These are phyloP conservation scores for Hoplostethus atlanticus DNA, from an alignment of 2,797 vertebrate genomes.

Conservation along the genomic window DNA sequence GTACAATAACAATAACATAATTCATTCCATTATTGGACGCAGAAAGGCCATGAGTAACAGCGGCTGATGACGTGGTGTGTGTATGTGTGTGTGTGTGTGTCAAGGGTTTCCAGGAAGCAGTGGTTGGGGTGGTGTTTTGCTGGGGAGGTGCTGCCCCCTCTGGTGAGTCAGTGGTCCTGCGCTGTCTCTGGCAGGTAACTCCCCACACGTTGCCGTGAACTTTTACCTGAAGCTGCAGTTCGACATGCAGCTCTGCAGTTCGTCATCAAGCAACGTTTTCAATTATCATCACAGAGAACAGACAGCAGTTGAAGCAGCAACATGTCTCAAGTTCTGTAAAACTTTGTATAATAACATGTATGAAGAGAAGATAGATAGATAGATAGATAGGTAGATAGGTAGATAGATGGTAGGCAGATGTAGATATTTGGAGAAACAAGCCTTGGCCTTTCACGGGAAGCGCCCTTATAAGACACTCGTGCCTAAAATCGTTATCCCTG, in stretches of 20 bases:
- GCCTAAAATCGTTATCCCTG: constrained; percentile 7
- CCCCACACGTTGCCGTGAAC: not conserved
- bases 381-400: too few species aligned
- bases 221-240: not conserved
- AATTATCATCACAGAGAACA: too few species aligned
- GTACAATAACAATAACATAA: constrained; percentile 36
- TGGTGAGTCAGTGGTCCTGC: constrained; percentile 51
- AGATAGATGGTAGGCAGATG: too few species aligned
- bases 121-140: constrained; percentile 8
- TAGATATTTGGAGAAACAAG: not conserved
- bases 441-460: not conserved
- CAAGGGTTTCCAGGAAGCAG: constrained; percentile 54
- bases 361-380: too few species aligned
- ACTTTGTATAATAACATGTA: too few species aligned
- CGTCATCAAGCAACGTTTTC: too few species aligned
- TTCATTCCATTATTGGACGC: constrained; percentile 43
- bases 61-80: constrained; percentile 10
- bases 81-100: constrained; percentile 25
- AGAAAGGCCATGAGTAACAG: constrained; percentile 24
- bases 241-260: too few species aligned
- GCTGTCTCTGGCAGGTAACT: not conserved
- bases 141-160: constrained; percentile 66
- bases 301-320: too few species aligned
- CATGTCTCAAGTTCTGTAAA: too few species aligned
- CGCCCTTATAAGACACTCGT: not conserved